Evolutionary conservation across 2,888 invertebrate species (phyloP).

Genomic region (Eristalis pertinax): DNA sequence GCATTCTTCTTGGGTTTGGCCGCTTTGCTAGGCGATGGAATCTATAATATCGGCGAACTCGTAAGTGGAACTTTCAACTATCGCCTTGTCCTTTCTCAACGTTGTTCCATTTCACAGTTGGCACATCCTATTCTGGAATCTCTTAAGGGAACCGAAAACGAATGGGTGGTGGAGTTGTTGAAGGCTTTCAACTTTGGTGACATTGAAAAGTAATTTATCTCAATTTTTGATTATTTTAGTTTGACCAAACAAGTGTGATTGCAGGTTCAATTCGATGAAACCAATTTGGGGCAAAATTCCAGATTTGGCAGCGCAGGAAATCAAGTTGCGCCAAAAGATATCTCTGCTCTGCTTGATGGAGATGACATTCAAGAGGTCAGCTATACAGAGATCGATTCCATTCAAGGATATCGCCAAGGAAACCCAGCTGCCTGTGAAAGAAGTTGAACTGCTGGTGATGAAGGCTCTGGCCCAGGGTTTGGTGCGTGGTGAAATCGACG

Average conservation of each 20-base stretch:
- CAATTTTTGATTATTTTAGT: neutral
- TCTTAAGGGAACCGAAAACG: conserved; percentile 89
- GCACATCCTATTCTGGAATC: conserved; percentile 96
- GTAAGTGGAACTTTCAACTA: conserved; percentile 81
- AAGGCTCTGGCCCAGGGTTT: conserved; percentile 97
- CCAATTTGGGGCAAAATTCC: conserved; percentile 90
- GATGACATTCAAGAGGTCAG: conserved; percentile 98
- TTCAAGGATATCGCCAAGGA: conserved; percentile 95
- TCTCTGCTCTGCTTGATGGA: conserved; percentile 97
- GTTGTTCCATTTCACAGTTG: conserved; percentile 83
- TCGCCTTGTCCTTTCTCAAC: neutral
- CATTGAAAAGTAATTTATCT: conserved; percentile 79
- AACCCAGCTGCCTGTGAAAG: conserved; percentile 90
- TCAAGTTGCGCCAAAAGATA: conserved; percentile 92
- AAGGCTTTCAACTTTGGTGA: conserved; percentile 94
- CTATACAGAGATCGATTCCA: conserved; percentile 91
- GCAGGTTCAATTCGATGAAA: conserved; percentile 86
- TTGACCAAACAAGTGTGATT: conserved; percentile 2
- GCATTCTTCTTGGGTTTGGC: conserved; percentile 97
- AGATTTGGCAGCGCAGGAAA: conserved; percentile 91
- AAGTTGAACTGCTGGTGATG: conserved; percentile 98
- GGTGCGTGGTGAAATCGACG: conserved; percentile 97
- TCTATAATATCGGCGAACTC: conserved; percentile 98
- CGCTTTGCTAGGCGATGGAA: conserved; percentile 95
- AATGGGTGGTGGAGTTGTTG: conserved; percentile 94